Evolutionary conservation across 2,113 vertebrate genomes (phyloP).

Genomic region (Oryzias celebensis): DNA sequence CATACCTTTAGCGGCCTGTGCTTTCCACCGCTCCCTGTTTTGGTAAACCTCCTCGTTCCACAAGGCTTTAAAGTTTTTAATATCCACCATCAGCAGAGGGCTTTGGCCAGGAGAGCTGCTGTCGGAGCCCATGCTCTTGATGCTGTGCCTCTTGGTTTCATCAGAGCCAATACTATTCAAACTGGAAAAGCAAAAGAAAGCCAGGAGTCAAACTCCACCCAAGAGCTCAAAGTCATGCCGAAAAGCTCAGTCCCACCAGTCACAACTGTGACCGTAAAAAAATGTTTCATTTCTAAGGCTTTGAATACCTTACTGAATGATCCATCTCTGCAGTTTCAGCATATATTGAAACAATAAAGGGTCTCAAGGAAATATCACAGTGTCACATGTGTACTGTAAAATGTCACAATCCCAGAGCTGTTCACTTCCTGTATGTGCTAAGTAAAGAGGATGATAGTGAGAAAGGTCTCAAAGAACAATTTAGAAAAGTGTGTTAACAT

Average conservation of each 20-base stretch:
- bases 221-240: background rate
- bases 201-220: background rate
- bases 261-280: no score
- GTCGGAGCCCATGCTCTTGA: constrained; percentile 87
- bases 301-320: no score
- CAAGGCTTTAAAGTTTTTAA: constrained; percentile 89
- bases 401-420: no score
- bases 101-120: constrained; percentile 85
- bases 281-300: background rate
- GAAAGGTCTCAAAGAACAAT: no score
- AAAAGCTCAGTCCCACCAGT: no score
- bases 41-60: constrained; percentile 93
- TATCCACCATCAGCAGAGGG: constrained; percentile 89
- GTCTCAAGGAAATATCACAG: no score
- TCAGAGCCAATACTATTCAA: constrained; percentile 87
- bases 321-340: no score
- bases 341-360: no score
- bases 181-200: constrained; percentile 62
- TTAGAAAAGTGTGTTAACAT: no score
- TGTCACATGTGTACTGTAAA: no score
- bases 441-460: no score
- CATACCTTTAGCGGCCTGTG: constrained; percentile 91
- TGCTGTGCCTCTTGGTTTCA: constrained; percentile 85
- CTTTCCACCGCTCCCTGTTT: constrained; percentile 94
- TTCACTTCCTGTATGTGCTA: no score